A percentile compares a stretch with the other conserved stretches of the same genome.
phyloP scores from a whole-genome alignment of 2,797 vertebrate species.

The Epinephelus malabaricus region DNA sequence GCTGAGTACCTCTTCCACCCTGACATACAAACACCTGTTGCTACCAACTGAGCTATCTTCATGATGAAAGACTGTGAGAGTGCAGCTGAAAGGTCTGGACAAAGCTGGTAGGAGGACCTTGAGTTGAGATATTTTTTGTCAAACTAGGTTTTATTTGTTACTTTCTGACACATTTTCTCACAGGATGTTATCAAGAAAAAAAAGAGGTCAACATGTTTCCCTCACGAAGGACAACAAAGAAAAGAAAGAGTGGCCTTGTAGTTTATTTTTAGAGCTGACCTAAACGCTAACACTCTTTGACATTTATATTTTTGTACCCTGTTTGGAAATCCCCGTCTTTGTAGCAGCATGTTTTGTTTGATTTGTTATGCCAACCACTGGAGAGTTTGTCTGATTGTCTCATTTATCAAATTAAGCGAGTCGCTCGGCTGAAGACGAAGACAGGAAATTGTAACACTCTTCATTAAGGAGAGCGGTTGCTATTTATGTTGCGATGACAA shows the following conservation, averaged over 20 bases:
- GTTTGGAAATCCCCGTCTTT: constrained; percentile 25
- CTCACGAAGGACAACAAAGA: not conserved
- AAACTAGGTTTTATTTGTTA: not conserved
- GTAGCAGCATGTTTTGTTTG: constrained; percentile 23
- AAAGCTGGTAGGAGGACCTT: not conserved
- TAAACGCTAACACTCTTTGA: constrained; percentile 7
- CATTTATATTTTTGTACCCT: constrained; percentile 7
- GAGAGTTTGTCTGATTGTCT: constrained; percentile 33
- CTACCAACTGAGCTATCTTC: too few species aligned
- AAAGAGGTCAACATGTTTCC: not conserved
- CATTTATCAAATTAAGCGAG: constrained; percentile 57
- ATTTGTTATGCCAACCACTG: constrained; percentile 48
- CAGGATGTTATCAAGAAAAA: not conserved
- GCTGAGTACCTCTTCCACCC: too few species aligned
- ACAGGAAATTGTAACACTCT: constrained; percentile 62
- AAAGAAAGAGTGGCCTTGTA: not conserved
- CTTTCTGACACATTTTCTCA: not conserved
- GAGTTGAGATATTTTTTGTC: not conserved
- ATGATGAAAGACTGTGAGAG: not conserved
- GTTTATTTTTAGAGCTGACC: constrained; percentile 10
- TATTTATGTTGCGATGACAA: constrained; percentile 79
- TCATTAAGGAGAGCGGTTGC: constrained; percentile 72
- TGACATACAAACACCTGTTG: not conserved
- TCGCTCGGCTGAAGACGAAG: constrained; percentile 51
- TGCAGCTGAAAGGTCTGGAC: not conserved